phyloP scores from a whole-genome alignment of 1,140 invertebrate genomes.

The Andrena cerasifolii region DNA sequence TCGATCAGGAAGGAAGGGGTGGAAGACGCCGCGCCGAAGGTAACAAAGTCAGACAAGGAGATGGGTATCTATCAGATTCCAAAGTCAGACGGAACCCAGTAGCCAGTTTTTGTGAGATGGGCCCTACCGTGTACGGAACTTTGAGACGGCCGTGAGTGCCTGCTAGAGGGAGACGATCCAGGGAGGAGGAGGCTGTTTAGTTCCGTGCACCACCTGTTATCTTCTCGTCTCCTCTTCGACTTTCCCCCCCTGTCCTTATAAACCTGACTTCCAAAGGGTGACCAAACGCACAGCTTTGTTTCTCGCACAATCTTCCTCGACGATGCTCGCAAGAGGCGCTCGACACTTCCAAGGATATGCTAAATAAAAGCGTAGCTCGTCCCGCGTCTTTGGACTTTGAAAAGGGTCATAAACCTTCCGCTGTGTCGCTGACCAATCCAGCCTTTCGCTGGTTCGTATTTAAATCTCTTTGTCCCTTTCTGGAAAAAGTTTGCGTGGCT shows the following conservation, averaged over 20 bases:
- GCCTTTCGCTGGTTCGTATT: too few relatives aligned
- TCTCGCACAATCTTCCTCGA: constrained; percentile 20
- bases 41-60: constrained; percentile 9
- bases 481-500: too few relatives aligned
- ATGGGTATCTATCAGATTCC: constrained; percentile 31
- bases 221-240: constrained; percentile 65
- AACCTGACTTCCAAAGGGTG: constrained; percentile 49
- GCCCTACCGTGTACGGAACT: constrained; percentile 48
- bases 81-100: constrained; percentile 71
- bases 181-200: constrained; percentile 73
- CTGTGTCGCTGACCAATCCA: too few relatives aligned
- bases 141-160: constrained; percentile 6
- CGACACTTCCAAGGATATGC: neutral
- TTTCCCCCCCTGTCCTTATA: constrained; percentile 45
- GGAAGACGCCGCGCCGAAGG: constrained; percentile 48
- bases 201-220: constrained; percentile 80
- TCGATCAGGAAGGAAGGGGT: neutral
- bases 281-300: constrained; percentile 54
- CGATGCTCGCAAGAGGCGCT: constrained; percentile 18
- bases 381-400: too few relatives aligned
- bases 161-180: constrained; percentile 37
- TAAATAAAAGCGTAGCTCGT: too few relatives aligned
- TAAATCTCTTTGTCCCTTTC: too few relatives aligned
- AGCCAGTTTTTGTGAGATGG: constrained; percentile 76
- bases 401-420: too few relatives aligned